Base-by-base conservation (phyloP, 2,888 invertebrate species). In the Chorisops tibialis region DNA sequence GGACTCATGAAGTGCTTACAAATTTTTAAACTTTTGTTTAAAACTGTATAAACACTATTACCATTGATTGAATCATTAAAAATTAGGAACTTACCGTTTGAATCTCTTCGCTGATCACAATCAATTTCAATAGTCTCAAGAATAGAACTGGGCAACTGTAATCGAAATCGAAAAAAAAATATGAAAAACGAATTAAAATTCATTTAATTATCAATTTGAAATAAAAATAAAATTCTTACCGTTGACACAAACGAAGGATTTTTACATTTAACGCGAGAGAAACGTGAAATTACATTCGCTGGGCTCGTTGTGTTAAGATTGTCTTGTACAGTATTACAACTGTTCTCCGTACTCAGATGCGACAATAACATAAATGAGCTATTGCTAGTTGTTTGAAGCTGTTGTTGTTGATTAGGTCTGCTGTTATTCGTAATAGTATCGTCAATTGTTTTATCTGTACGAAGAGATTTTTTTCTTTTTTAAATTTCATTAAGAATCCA, bases 361-460 rank as follows among this genome's bases (percentile, higher is more conserved):
- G 52, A 52, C 39, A 52, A 37, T 52, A 52, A 52, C 52, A 52
- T 52, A 52, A 38, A 52, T 52, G 52, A 39, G 18, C 38, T 39
- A 39, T 39, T 37, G 18, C 38, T 19, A 4, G 39, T 39, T 52
- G 52, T 37, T 4, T 45, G 45, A 11, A 18, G 18, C 18, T 19
- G 1, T 45, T 12, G 19, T 6, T 45, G 45, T 50, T 30, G 35
- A 14, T 35, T 24, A 16, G 24, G 24, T 14, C 9, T 35, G 16
- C 3, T 50, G 11, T 16, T 50, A 14, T 30, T 37, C 6, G 24
- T 16, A 24, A 22, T 48, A 16, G 6, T 50, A 18, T 16, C 35
- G n/a, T 7, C 52, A 52, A 21, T 12, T 52, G 52, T 52, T 38
- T 52, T 52, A 52, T 38, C 52, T 52, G 30, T 22, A 48, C 12